These are phyloP conservation scores for Falco novaeseelandiae DNA, from an alignment of 2,797 vertebrate genomes.

Conservation along the genomic window DNA sequence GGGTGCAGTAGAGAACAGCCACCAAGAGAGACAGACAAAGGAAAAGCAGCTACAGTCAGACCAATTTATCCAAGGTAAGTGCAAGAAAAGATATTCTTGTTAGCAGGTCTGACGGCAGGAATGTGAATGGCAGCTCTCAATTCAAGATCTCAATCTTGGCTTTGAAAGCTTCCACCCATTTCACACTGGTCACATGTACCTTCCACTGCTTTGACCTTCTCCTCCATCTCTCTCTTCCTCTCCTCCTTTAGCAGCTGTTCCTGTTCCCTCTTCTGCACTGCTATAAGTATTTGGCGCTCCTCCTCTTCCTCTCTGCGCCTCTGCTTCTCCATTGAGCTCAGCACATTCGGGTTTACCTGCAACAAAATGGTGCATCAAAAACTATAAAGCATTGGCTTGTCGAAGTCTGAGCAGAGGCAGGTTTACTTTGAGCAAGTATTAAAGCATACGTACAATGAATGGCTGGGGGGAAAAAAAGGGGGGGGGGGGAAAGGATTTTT, in stretches of 20 bases:
- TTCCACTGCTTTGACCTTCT: slow-evolving; percentile 93
- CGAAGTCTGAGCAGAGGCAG: neutral
- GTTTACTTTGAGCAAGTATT: neutral
- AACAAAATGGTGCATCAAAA: neutral
- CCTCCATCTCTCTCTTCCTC: slow-evolving; percentile 88
- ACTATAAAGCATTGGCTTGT: neutral
- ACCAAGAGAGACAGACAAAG: neutral
- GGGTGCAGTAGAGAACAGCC: neutral
- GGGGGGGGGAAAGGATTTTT: neutral
- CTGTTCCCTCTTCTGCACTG: slow-evolving; percentile 92
- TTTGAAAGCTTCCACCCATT: neutral
- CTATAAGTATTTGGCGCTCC: slow-evolving; percentile 90
- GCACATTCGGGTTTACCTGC: slow-evolving; percentile 79
- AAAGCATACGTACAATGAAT: neutral
- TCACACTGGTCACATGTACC: slow-evolving; percentile 73
- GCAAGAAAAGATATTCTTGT: neutral
- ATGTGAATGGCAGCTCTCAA: neutral
- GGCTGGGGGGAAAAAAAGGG: neutral
- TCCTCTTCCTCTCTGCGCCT: slow-evolving; percentile 89
- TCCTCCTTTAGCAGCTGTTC: slow-evolving; percentile 91
- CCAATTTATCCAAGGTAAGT: neutral
- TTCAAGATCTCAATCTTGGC: neutral
- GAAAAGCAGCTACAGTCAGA: neutral
- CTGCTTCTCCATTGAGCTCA: slow-evolving; percentile 82
- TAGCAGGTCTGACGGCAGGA: neutral